Base-by-base conservation (phyloP, 2,113 vertebrate genomes). In the Cololabis saira region DNA sequence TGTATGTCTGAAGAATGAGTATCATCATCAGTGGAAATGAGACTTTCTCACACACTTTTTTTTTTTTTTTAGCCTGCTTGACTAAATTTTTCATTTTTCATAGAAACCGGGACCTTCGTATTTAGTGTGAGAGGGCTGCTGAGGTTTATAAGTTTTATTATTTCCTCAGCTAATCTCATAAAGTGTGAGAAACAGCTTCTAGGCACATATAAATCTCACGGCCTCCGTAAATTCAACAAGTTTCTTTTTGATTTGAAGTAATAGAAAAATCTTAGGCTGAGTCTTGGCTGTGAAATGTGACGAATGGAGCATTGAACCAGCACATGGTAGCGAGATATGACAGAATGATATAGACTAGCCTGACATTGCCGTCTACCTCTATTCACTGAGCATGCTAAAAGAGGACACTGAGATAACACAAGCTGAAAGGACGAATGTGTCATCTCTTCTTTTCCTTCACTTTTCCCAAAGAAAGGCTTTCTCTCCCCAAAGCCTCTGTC, bases 21-120 rank as follows among this genome's bases (percentile, higher is more conserved):
- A 69, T 81, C 68, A 79, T 74, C 82, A 76, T 80, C 67, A 14
- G 59, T 71, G 81, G 77, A 89, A 87, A 88, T 85, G 78, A 89
- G 79, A 19, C 57, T 16, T 24, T 82, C 82, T 78, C 16, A 27
- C 81, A 49, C 70, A 70, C 87, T 74, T 82, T 74, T 73, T 64
- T 53, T 24, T 24, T 15, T 67, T 55, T 7, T 37, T 7, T 3
- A 27, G 51, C 61, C 51, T 54, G 51, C 67, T 78, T 4, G 3
- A 15, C 66, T 71, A 52, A 15, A 67, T 71, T 67, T 75, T 44
- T 82, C 56, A 70, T 64, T 45, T 11, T 58, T 19, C 41, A 45
- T 40, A 12, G 53, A 8, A 64, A 74, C 66, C 58, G 44, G 55
- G 50, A 61, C 58, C 43, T 71, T 83, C 69, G 65, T 61, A 19